A percentile compares a stretch with the other conserved stretches of the same genome.
These are phyloP conservation scores for Sylvicola cinctus DNA, from an alignment of 2,888 invertebrate species.

Conservation along the genomic window DNA sequence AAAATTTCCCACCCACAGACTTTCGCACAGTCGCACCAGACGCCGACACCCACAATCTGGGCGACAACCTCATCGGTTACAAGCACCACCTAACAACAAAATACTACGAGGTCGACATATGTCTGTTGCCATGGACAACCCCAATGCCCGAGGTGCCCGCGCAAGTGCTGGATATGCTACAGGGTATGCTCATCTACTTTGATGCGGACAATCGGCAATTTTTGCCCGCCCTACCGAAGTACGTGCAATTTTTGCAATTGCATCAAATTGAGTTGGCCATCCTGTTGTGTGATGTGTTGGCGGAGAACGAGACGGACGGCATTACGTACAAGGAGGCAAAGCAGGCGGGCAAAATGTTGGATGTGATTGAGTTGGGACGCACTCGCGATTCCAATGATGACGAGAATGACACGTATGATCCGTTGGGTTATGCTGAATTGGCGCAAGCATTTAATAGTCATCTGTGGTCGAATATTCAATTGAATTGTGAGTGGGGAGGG, in stretches of 20 bases:
- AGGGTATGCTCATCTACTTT: constrained; percentile 13
- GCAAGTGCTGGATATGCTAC: constrained; percentile 10
- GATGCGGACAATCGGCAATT: constrained; percentile 12
- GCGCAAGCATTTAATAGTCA: constrained; percentile 11
- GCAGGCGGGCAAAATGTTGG: constrained; percentile 11
- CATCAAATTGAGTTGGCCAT: constrained; percentile 13
- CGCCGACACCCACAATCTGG: constrained; percentile 1
- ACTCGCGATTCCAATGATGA: constrained; percentile 9
- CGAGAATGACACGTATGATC: constrained; percentile 9
- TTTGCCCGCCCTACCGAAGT: constrained; percentile 10
- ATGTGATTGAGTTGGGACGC: constrained; percentile 13
- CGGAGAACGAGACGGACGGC: constrained; percentile 12
- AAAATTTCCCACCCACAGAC: constrained; percentile 3
- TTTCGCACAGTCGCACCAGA: constrained; percentile 5
- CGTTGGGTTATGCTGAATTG: constrained; percentile 13
- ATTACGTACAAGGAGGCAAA: constrained; percentile 14
- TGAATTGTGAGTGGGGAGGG: constrained; percentile 2
- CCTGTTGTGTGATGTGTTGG: constrained; percentile 11
- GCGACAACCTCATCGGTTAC: constrained; percentile 9
- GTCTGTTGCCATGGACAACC: constrained; percentile 10
- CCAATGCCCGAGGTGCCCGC: constrained; percentile 9
- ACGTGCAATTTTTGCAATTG: constrained; percentile 11
- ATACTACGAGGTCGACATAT: constrained; percentile 12
- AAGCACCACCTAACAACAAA: constrained; percentile 12
- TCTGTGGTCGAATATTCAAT: constrained; percentile 13